These are phyloP conservation scores for Eufriesea mexicana DNA, from an alignment of 1,140 invertebrate species.

Conservation along the genomic window DNA sequence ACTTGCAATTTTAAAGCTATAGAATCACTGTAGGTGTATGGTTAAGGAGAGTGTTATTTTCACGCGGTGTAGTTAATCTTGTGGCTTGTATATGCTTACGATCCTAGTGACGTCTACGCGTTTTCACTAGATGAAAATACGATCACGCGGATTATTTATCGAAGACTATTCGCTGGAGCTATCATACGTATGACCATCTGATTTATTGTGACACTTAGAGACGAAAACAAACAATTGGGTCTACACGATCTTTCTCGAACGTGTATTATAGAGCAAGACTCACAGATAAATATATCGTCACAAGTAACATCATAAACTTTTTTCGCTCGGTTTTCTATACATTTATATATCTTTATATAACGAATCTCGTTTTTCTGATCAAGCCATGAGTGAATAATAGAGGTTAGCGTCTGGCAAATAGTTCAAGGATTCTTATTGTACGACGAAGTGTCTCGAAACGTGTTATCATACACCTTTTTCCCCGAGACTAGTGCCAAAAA, in stretches of 20 bases:
- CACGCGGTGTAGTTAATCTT: not conserved
- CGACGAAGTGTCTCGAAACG: conserved; percentile 1
- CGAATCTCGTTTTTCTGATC: not conserved
- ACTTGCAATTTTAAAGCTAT: not conserved
- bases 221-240: conserved; percentile 37
- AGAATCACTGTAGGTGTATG: not conserved
- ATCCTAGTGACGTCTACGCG: not conserved
- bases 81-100: not conserved
- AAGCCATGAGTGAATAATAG: not conserved
- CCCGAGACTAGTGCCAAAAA: conserved; percentile 21
- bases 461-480: not conserved
- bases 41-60: not conserved
- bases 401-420: conserved; percentile 43
- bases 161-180: not conserved
- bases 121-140: not conserved
- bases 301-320: not conserved
- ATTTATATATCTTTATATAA: not conserved
- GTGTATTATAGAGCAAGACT: not conserved
- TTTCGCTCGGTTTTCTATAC: not conserved
- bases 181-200: not conserved
- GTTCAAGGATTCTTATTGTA: conserved; percentile 7
- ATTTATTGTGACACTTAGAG: not conserved
- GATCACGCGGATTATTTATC: not conserved
- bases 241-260: conserved; percentile 34
- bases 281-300: conserved; percentile 13